Percentiles rank a stretch among this genome's conserved stretches.
phyloP scores from a whole-genome alignment of 1,140 invertebrate genomes.

The Anagrus nilaparvatae region DNA sequence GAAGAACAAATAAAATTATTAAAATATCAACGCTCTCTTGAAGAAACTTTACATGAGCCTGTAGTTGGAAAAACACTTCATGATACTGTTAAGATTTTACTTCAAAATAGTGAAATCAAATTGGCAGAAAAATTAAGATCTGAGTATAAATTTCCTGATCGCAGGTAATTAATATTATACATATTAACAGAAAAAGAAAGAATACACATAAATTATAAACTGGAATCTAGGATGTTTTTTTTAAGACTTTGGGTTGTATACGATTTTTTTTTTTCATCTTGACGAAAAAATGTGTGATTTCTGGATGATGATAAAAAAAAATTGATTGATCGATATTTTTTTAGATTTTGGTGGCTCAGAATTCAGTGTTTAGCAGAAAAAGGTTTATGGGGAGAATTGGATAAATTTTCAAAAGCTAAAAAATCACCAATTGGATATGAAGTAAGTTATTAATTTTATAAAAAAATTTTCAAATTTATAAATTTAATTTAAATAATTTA shows the following conservation, averaged over 20 bases:
- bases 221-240: too few relatives aligned
- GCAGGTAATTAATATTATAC: conserved; percentile 48
- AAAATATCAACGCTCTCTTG: conserved; percentile 64
- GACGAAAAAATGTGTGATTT: too few relatives aligned
- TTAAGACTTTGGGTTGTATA: too few relatives aligned
- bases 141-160: conserved; percentile 88
- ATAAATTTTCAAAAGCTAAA: conserved; percentile 81
- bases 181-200: too few relatives aligned
- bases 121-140: conserved; percentile 76
- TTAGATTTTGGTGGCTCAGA: conserved; percentile 80
- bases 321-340: background rate
- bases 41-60: conserved; percentile 54
- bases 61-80: conserved; percentile 71
- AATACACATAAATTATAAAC: conserved; percentile 8
- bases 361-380: conserved; percentile 67
- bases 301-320: too few relatives aligned
- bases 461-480: background rate
- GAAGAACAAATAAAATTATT: conserved; percentile 68
- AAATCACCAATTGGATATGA: conserved; percentile 92
- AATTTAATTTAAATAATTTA: conserved; percentile 2
- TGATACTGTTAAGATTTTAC: conserved; percentile 69
- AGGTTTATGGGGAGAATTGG: conserved; percentile 76
- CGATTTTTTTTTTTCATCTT: too few relatives aligned
- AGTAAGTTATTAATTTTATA: conserved; percentile 35
- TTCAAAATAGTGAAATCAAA: conserved; percentile 67